These are phyloP conservation scores for Halesus radiatus DNA, from an alignment of 1,140 invertebrate species.

Conservation along the genomic window DNA sequence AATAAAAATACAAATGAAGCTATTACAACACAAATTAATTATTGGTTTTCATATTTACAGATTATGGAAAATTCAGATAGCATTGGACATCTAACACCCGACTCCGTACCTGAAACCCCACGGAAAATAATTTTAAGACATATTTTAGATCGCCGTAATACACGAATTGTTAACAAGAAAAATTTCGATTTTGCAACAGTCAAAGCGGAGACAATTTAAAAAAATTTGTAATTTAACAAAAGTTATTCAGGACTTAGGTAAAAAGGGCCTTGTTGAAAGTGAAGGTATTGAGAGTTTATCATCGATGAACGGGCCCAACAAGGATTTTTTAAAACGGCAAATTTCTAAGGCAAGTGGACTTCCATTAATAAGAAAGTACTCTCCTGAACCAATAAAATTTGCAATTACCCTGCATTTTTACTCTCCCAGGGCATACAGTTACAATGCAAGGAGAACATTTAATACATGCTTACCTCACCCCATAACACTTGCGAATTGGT, in stretches of 20 bases:
- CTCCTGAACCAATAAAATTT: background rate
- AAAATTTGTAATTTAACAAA: background rate
- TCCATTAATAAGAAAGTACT: background rate
- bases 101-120: too few relatives aligned
- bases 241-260: background rate
- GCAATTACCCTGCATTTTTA: background rate
- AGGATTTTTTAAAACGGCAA: background rate
- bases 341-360: background rate
- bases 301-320: background rate
- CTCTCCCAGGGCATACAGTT: background rate
- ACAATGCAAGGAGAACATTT: background rate
- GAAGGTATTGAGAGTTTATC: conserved; percentile 1
- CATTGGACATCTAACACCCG: too few relatives aligned
- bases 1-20: too few relatives aligned
- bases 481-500: background rate
- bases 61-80: too few relatives aligned
- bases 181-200: too few relatives aligned
- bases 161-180: too few relatives aligned
- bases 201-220: too few relatives aligned
- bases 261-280: background rate
- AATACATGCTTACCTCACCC: background rate
- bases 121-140: too few relatives aligned
- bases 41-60: too few relatives aligned
- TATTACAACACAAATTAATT: too few relatives aligned
- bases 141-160: too few relatives aligned